Base-by-base conservation (phyloP, 2,797 vertebrate species). In the Gymnoscopelus braueri region DNA sequence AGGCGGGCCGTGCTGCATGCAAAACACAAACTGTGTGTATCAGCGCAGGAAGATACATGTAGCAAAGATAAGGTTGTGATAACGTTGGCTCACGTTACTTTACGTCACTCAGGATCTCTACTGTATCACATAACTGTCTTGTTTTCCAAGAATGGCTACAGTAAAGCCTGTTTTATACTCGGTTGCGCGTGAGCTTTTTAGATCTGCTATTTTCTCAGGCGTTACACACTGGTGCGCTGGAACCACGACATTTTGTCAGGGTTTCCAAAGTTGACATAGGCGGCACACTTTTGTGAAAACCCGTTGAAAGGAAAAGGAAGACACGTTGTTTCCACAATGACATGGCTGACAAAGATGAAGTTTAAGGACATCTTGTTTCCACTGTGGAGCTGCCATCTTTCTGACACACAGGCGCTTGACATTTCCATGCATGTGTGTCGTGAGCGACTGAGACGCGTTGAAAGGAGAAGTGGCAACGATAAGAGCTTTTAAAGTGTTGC, bases 301-400 rank as follows among this genome's bases (percentile, higher is more conserved):
- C 35, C 44, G 86, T 83, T 81, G 84, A 86, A 78, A 89, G 75
- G 35, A 77, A 59, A 71, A 79, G 85, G 90, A 87, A 74, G 39
- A 44, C 39, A 32, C 11, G 0, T 10, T 26, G 63, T 84, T 79
- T 83, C 69, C 66, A 75, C 55, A 35, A 12, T 39, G 49, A 63
- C 64, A 60, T 51, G 69, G 71, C 83, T 19, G 65, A 69, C 19
- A 74, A 60, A 75, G 50, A 56, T 63, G 32, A 77, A 19, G 60
- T 71, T 76, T 50, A 50, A 73, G 61, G 39, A 15, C 32, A 44
- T 24, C 23, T 69, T 74, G 61, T 78, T 83, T 79, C 63, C 15
- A 60, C n/a, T 58, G 29, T 71, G 52, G 61, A 29, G 8, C 65
- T 66, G 70, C 72, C 74, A 51, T 71, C 50, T 67, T 54, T 55